Evolutionary conservation across 2,797 vertebrate genomes (phyloP).

Genomic region (Atherinosoma microstoma): DNA sequence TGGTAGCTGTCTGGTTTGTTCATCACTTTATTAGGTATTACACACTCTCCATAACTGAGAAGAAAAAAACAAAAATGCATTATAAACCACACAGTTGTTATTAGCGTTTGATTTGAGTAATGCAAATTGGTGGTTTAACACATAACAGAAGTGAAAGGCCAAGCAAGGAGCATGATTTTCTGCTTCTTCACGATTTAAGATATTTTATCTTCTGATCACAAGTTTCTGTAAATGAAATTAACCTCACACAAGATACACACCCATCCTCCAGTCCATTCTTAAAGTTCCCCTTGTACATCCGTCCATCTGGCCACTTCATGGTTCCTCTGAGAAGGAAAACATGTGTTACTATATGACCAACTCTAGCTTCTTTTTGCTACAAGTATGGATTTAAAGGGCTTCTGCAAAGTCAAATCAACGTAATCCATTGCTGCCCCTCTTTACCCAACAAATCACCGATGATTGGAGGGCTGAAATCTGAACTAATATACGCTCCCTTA

Average conservation of each 20-base stretch:
- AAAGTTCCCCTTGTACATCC: constrained; percentile 92
- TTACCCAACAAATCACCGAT: too few relatives aligned
- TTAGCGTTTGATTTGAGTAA: not conserved
- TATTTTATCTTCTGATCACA: not conserved
- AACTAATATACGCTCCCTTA: constrained; percentile 63
- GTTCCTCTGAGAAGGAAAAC: constrained; percentile 84
- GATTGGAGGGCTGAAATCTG: too few relatives aligned
- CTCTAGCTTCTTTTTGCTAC: not conserved
- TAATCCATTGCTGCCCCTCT: too few relatives aligned
- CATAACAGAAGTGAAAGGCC: not conserved
- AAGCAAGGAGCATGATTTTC: not conserved
- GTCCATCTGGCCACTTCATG: constrained; percentile 93
- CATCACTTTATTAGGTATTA: constrained; percentile 87
- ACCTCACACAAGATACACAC: constrained; percentile 77
- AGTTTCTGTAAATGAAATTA: not conserved
- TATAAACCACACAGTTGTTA: not conserved
- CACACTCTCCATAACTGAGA: constrained; percentile 69
- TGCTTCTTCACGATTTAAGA: not conserved
- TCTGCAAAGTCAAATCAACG: not conserved
- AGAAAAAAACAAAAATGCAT: not conserved
- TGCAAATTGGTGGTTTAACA: not conserved
- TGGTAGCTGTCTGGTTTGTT: constrained; percentile 90
- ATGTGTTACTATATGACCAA: not conserved
- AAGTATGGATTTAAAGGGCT: not conserved
- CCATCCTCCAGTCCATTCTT: constrained; percentile 94